Conservation (phyloP, 1,140 invertebrate genomes). For the Diabrotica undecimpunctata region DNA sequence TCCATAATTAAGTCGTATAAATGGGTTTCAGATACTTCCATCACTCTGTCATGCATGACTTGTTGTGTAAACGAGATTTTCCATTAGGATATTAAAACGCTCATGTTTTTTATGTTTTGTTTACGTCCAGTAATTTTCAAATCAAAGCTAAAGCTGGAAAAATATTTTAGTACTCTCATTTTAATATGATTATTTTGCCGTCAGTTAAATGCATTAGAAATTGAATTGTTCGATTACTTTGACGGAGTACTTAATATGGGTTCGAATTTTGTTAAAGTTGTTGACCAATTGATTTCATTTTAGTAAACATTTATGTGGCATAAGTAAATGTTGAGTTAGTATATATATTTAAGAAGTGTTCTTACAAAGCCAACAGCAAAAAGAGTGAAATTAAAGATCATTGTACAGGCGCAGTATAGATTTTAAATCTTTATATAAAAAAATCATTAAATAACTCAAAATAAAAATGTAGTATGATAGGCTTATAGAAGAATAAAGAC, state of each 20-base stretch:
- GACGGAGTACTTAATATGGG: background rate
- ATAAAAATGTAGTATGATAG: too few relatives aligned
- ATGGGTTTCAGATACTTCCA: slow-evolving; percentile 7
- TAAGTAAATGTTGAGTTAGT: too few relatives aligned
- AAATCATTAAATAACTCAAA: too few relatives aligned
- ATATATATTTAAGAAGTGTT: too few relatives aligned
- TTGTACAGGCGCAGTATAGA: too few relatives aligned
- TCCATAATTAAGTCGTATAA: slow-evolving; percentile 1
- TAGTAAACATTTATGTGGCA: too few relatives aligned
- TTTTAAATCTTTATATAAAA: too few relatives aligned
- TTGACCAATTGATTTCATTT: too few relatives aligned
- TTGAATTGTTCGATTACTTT: background rate
- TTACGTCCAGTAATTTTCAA: slow-evolving; percentile 10
- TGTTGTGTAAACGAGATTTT: slow-evolving; percentile 4
- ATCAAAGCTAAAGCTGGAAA: slow-evolving; percentile 4
- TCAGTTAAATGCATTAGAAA: background rate
- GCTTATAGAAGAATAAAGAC: too few relatives aligned
- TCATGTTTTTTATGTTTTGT: slow-evolving; percentile 3
- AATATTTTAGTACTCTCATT: slow-evolving; percentile 3
- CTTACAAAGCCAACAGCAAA: too few relatives aligned
- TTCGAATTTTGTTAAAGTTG: too few relatives aligned
- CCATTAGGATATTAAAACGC: slow-evolving; percentile 9
- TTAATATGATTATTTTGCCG: background rate
- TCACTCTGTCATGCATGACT: slow-evolving; percentile 10
- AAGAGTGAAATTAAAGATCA: too few relatives aligned